Evolutionary conservation across 2,113 vertebrate genomes (phyloP).

Genomic region (Spea multiplicata): DNA sequence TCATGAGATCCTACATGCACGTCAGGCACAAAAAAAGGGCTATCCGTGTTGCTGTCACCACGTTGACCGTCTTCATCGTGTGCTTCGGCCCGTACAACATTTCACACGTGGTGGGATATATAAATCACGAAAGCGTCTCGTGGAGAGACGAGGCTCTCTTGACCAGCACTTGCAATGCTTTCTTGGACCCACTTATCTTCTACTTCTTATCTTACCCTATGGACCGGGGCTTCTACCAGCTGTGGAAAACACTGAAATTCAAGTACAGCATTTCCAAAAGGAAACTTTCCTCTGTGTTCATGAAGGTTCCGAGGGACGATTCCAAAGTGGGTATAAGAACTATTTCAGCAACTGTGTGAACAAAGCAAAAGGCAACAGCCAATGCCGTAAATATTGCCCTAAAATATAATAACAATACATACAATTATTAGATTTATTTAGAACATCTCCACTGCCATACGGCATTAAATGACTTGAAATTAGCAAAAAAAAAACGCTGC

Average conservation of each 20-base stretch:
- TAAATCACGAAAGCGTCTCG: constrained; percentile 33
- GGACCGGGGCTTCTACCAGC: constrained; percentile 58
- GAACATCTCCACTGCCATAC: not conserved
- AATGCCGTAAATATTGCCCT: too few relatives aligned
- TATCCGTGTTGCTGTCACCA: constrained; percentile 64
- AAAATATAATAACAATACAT: too few relatives aligned
- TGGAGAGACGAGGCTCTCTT: constrained; percentile 68
- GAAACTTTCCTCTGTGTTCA: constrained; percentile 26
- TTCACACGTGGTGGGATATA: constrained; percentile 71
- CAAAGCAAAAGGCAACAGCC: not conserved
- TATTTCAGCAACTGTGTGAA: constrained; percentile 11
- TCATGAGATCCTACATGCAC: constrained; percentile 63
- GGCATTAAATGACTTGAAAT: not conserved
- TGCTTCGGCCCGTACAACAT: constrained; percentile 76
- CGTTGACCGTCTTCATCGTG: constrained; percentile 67
- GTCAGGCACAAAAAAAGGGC: constrained; percentile 62
- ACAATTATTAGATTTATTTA: too few relatives aligned
- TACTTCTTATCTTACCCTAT: constrained; percentile 64
- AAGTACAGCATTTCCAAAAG: constrained; percentile 46
- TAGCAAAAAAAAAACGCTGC: too few relatives aligned
- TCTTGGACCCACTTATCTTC: constrained; percentile 73
- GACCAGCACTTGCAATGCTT: constrained; percentile 69
- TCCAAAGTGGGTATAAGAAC: constrained; percentile 6
- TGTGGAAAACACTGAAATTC: constrained; percentile 50
- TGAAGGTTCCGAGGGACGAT: not conserved